Conservation (phyloP, 2,888 invertebrate species). For the Agrypnus murinus region DNA sequence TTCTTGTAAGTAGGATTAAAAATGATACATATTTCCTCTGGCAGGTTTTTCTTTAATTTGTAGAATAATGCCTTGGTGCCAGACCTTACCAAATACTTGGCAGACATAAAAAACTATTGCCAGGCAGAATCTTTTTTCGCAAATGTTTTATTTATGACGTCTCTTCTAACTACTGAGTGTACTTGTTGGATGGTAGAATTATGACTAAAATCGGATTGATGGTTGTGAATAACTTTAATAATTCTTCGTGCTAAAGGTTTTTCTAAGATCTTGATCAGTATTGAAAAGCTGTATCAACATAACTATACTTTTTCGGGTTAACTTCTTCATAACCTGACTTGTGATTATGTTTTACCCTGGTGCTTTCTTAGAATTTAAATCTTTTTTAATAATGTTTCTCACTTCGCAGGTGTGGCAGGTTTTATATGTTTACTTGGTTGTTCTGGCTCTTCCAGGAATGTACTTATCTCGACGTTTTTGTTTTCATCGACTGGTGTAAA, state of each 20-base stretch:
- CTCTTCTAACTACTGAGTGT: conserved; percentile 16
- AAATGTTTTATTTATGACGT: conserved; percentile 3
- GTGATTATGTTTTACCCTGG: conserved; percentile 19
- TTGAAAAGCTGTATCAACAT: conserved; percentile 24
- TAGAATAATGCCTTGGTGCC: background rate
- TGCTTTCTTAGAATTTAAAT: no score
- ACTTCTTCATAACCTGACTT: conserved; percentile 13
- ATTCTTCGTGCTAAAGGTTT: conserved; percentile 13
- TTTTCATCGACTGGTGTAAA: background rate
- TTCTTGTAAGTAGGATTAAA: background rate
- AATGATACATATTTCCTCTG: background rate
- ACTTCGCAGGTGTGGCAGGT: conserved; percentile 9
- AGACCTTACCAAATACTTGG: conserved; percentile 20
- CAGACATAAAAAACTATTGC: background rate
- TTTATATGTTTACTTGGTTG: no score
- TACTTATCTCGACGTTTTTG: background rate
- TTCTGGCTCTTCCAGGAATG: conserved; percentile 25
- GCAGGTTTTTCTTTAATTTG: background rate
- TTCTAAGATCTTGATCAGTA: conserved; percentile 15
- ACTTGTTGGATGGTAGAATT: conserved; percentile 23
- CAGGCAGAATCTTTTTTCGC: conserved; percentile 4
- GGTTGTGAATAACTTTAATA: conserved; percentile 7
- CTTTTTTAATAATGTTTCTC: conserved; percentile 1
- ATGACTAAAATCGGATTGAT: conserved; percentile 23
- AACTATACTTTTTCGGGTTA: conserved; percentile 21